phyloP scores from a whole-genome alignment of 2,888 invertebrate genomes.

The Rhogogaster chlorosoma region DNA sequence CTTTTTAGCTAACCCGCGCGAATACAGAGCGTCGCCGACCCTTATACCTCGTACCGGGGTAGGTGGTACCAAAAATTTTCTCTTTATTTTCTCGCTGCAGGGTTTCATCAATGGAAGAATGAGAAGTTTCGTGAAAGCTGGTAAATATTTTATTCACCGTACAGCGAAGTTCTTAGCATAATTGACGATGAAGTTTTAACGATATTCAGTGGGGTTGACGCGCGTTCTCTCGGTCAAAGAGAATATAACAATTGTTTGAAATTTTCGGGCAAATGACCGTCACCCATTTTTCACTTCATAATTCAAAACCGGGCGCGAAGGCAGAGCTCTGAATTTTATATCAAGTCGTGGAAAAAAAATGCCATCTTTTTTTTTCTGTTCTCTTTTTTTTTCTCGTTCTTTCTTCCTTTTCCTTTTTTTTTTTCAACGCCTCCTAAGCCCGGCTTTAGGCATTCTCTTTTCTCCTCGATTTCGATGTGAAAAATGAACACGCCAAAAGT shows the following conservation, averaged over 20 bases:
- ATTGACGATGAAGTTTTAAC: not conserved
- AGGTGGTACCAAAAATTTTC: not conserved
- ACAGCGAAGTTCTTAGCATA: not conserved
- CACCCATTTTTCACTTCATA: conserved; percentile 9
- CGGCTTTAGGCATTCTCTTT: conserved; percentile 25
- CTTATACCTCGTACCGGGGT: not conserved
- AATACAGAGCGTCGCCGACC: not conserved
- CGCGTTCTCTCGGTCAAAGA: not conserved
- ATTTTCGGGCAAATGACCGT: conserved; percentile 19
- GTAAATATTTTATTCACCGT: not conserved
- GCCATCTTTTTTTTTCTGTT: not conserved
- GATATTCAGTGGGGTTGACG: not conserved
- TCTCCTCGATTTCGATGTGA: conserved; percentile 31
- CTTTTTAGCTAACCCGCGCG: not conserved
- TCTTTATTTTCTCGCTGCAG: not conserved
- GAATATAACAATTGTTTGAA: conserved; percentile 27
- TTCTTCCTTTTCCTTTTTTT: not conserved
- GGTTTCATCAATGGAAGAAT: not conserved
- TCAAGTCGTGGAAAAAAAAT: conserved; percentile 10
- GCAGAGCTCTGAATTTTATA: conserved; percentile 8
- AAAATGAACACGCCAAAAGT: conserved; percentile 43
- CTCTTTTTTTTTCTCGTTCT: not conserved
- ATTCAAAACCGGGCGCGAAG: conserved; percentile 24
- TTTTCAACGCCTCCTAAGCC: not conserved
- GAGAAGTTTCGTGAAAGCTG: not conserved